Conservation (phyloP, 2,797 vertebrate species). For the Scyliorhinus canicula region DNA sequence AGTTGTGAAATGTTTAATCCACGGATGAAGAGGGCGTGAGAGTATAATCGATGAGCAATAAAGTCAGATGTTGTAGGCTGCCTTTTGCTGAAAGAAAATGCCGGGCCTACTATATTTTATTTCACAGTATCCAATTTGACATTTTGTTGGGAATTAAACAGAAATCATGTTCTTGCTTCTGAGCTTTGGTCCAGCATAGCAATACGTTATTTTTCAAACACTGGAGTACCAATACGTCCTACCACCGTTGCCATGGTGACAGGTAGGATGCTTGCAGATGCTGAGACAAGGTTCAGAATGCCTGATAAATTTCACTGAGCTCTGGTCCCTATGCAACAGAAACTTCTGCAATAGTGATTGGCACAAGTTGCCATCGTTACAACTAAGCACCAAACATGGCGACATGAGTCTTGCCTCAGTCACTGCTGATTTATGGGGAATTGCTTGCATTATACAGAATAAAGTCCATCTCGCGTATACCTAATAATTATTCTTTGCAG, state of each 20-base stretch:
- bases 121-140: background rate
- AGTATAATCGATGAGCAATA: background rate
- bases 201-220: background rate
- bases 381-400: background rate
- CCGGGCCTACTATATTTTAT: background rate
- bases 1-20: slow-evolving; percentile 1
- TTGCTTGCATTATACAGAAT: background rate
- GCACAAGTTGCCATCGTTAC: background rate
- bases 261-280: slow-evolving; percentile 7
- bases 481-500: background rate
- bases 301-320: background rate
- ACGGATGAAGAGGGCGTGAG: background rate
- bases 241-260: background rate
- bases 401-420: background rate
- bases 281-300: background rate
- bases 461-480: background rate
- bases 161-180: background rate
- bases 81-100: background rate
- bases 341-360: background rate
- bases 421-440: background rate
- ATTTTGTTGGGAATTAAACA: background rate
- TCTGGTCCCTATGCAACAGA: slow-evolving; percentile 16
- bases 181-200: background rate
- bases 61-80: no score
- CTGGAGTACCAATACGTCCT: background rate